Evolutionary conservation across 2,113 vertebrate species (phyloP), one percentile per base, ranked within the genome.

Genomic region (Butorides virescens): DNA sequence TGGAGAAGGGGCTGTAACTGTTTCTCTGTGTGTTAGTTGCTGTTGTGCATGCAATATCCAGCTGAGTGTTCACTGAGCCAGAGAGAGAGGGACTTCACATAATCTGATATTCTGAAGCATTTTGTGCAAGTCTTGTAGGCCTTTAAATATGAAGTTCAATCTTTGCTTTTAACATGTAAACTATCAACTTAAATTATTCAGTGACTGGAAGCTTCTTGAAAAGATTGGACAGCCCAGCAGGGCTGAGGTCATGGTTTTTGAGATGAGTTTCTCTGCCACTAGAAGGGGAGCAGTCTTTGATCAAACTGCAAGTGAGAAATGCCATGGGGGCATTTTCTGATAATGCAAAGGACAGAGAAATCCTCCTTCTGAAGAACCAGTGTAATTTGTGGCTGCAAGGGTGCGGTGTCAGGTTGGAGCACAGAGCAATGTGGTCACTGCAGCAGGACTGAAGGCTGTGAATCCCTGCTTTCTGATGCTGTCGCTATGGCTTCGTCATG

Each of bases 341-440:
- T 85, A 62, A 32, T 4, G 6, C 1, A 4, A 32, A 61, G 10
- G 61, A 11, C 44, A 27, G 27, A 63, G 22, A 65, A 74, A 55
- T 49, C 17, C 25, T 89, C 2, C 5, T 44, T 75, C 19, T 1
- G 4, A 88, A 79, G 39, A 92, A 22, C 17, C 3, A 2, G 7
- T 76, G 0, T 68, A 18, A 56, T 65, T 63, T 83, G n/a, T 89
- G 46, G 10, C 37, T 74, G 6, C 29, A 20, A 55, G 50, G 9
- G 5, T 59, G 20, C 1, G 1, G 12, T 1, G 0, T 34, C 42
- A 37, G 15, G 22, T 66, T 20, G 9, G 32, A 84, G 50, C 47
- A n/a, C 25, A 11, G n/a, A 21, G 5, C 17, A n/a, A 1, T 0
- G 0, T 10, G 32, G 12, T 47, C 9, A 17, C 9, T 17, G 46